phyloP scores from a whole-genome alignment of 1,140 invertebrate genomes.

The Aphis gossypii region DNA sequence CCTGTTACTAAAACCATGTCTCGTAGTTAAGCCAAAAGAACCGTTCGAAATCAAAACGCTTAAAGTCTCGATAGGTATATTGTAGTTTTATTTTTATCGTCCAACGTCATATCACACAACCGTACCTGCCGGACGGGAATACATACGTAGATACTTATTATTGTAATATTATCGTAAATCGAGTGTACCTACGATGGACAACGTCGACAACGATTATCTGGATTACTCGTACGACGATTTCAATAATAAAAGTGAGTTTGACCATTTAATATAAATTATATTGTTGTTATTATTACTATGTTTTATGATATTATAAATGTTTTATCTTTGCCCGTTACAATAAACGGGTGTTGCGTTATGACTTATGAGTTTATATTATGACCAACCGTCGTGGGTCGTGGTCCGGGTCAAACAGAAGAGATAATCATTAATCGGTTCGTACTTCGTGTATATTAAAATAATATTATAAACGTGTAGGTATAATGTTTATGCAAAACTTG shows the following conservation, averaged over 20 bases:
- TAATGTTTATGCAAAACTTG: not conserved
- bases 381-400: not conserved
- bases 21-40: not conserved
- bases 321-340: not conserved
- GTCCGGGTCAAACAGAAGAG: no score
- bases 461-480: not conserved
- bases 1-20: not conserved
- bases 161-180: not conserved
- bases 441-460: not conserved
- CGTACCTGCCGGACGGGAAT: not conserved
- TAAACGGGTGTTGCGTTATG: not conserved
- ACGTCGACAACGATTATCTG: not conserved
- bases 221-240: slow-evolving; percentile 22
- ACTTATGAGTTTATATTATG: not conserved
- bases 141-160: no score
- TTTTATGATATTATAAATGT: not conserved
- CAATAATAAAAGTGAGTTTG: not conserved
- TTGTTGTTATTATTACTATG: not conserved
- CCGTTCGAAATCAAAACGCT: not conserved
- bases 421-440: no score
- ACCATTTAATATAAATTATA: not conserved
- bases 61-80: no score
- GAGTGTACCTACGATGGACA: not conserved
- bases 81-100: not conserved
- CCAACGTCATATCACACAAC: not conserved